These are phyloP conservation scores for Albula glossodonta DNA, from an alignment of 2,113 vertebrate species.

Conservation along the genomic window DNA sequence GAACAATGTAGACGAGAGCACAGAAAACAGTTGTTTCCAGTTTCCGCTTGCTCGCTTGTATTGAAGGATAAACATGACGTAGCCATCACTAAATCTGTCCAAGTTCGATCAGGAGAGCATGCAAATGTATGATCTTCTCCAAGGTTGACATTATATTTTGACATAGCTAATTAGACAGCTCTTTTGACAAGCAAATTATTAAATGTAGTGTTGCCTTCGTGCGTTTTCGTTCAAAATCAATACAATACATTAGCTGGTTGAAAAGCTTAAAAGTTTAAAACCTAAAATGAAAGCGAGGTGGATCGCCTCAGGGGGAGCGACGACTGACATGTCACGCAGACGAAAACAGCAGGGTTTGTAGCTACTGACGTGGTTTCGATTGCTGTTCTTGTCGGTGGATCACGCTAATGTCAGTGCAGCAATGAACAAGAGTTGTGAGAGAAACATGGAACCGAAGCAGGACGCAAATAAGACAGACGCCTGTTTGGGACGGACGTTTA, in stretches of 20 bases:
- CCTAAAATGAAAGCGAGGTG: slow-evolving; percentile 5
- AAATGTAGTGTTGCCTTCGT: not conserved
- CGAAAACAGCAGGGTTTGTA: not conserved
- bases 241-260: not conserved
- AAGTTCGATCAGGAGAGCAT: slow-evolving; percentile 10
- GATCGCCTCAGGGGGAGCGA: not conserved
- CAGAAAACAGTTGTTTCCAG: not conserved
- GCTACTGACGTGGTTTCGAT: slow-evolving; percentile 34
- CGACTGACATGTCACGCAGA: slow-evolving; percentile 2
- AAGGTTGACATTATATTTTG: not conserved
- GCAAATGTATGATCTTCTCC: not conserved
- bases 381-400: not conserved
- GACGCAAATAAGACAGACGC: slow-evolving; percentile 3
- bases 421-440: slow-evolving; percentile 53
- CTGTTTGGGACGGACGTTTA: slow-evolving; percentile 52
- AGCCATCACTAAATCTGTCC: not conserved
- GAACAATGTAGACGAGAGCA: not conserved
- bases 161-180: not conserved
- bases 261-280: not conserved
- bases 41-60: not conserved
- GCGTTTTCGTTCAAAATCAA: not conserved
- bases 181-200: not conserved
- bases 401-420: slow-evolving; percentile 5
- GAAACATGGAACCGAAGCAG: slow-evolving; percentile 2
- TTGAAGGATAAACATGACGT: slow-evolving; percentile 3